Percentiles rank a stretch among this genome's conserved stretches.
Conservation (phyloP, 2,888 invertebrate species). For the Acanthosepion esculentum region DNA sequence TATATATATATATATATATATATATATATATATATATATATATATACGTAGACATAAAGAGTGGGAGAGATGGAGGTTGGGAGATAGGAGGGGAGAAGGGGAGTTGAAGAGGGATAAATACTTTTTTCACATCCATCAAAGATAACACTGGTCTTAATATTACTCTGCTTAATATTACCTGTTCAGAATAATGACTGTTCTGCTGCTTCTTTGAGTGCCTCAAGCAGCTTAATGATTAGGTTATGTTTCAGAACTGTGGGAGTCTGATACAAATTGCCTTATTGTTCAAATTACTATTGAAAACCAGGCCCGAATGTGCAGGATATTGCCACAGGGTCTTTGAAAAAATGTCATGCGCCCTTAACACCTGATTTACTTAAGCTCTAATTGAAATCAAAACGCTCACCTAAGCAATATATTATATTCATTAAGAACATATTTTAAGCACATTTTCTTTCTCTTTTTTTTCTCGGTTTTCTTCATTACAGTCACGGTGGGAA, state of each 20-base stretch:
- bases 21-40: neutral
- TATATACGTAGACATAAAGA: neutral
- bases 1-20: neutral
- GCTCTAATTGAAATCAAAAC: neutral
- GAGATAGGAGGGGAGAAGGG: too few species aligned
- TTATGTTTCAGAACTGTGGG: slow-evolving; percentile 16
- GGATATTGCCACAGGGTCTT: neutral
- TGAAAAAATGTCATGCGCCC: neutral
- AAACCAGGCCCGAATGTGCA: neutral
- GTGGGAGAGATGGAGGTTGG: too few species aligned
- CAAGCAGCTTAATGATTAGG: neutral
- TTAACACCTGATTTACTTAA: neutral
- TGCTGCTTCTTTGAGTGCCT: neutral
- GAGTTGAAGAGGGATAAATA: too few species aligned
- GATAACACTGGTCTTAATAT: neutral
- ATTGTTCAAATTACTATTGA: slow-evolving; percentile 6
- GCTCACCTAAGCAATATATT: neutral
- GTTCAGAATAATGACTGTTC: neutral
- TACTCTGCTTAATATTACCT: neutral
- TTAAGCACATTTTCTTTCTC: neutral
- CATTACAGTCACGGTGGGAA: too few species aligned
- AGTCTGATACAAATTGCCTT: neutral
- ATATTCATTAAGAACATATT: neutral
- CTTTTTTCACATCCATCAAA: neutral
- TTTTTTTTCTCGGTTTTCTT: too few species aligned